Percentiles rank a stretch among this genome's conserved stretches.
phyloP scores from a whole-genome alignment of 2,888 invertebrate genomes.

The Apotomis betuletana region DNA sequence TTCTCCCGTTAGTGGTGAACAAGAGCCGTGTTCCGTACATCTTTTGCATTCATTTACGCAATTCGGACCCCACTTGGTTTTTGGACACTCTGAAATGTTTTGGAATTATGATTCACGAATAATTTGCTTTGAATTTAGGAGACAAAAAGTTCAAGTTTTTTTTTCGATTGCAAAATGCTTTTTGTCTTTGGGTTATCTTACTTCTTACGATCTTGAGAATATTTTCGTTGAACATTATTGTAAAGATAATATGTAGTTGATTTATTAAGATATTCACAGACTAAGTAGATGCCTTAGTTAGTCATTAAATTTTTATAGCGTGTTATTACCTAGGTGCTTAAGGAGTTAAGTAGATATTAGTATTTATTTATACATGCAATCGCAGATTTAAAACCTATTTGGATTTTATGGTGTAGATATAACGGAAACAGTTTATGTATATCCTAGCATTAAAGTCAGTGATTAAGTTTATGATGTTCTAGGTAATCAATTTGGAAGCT shows the following conservation, averaged over 20 bases:
- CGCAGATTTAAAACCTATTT: background rate
- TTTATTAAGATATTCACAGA: background rate
- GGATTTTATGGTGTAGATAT: background rate
- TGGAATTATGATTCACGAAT: conserved; percentile 6
- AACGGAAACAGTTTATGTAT: background rate
- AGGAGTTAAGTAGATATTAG: conserved; percentile 12
- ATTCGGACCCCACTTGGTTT: conserved; percentile 88
- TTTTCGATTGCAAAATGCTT: too few species aligned
- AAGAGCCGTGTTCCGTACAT: conserved; percentile 85
- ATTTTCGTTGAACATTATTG: background rate
- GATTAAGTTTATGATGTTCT: background rate
- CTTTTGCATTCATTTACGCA: conserved; percentile 86
- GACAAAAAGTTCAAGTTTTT: background rate
- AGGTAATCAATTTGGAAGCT: too few species aligned
- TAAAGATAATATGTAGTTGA: background rate
- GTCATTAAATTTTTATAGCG: conserved; percentile 6
- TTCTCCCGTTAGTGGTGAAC: conserved; percentile 85
- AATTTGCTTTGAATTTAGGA: background rate
- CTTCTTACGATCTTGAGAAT: too few species aligned
- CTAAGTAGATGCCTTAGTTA: background rate
- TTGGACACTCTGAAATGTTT: conserved; percentile 84
- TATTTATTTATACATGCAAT: conserved; percentile 14
- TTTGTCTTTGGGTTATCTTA: too few species aligned
- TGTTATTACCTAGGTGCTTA: conserved; percentile 1
- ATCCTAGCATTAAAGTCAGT: background rate